phyloP scores from a whole-genome alignment of 2,113 vertebrate genomes.

The Lota lota region DNA sequence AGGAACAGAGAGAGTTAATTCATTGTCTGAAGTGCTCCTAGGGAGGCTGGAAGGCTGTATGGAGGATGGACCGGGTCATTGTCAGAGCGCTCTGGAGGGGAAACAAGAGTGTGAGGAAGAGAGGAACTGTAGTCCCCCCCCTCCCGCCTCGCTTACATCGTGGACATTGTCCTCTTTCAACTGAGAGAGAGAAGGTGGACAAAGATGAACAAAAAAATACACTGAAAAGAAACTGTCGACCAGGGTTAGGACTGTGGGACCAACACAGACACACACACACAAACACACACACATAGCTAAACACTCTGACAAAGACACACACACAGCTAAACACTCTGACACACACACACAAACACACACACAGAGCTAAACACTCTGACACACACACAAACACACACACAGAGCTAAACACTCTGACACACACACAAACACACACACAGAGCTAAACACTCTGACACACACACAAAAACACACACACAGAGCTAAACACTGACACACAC shows the following conservation, averaged over 20 bases:
- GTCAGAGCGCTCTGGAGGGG: constrained; percentile 52
- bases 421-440: too few relatives aligned
- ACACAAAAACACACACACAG: too few relatives aligned
- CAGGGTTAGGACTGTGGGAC: constrained; percentile 19
- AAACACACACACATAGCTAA: constrained; percentile 13
- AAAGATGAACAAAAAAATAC: constrained; percentile 15
- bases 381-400: too few relatives aligned
- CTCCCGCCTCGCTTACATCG: not conserved
- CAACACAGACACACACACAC: not conserved
- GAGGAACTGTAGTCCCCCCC: constrained; percentile 9
- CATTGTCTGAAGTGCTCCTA: constrained; percentile 51
- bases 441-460: too few relatives aligned
- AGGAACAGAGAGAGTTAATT: constrained; percentile 58
- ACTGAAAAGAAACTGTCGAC: constrained; percentile 28
- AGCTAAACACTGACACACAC: too few relatives aligned
- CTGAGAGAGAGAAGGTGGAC: constrained; percentile 18
- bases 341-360: too few relatives aligned
- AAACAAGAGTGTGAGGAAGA: constrained; percentile 34
- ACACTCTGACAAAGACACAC: constrained; percentile 32
- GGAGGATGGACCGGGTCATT: constrained; percentile 44
- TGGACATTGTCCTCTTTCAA: constrained; percentile 43
- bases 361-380: too few relatives aligned
- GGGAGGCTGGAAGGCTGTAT: constrained; percentile 46
- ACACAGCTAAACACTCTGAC: too few relatives aligned
- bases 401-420: too few relatives aligned